A percentile compares a stretch with the other conserved stretches of the same genome.
phyloP scores from a whole-genome alignment of 2,797 vertebrate genomes.

The Betta splendens region DNA sequence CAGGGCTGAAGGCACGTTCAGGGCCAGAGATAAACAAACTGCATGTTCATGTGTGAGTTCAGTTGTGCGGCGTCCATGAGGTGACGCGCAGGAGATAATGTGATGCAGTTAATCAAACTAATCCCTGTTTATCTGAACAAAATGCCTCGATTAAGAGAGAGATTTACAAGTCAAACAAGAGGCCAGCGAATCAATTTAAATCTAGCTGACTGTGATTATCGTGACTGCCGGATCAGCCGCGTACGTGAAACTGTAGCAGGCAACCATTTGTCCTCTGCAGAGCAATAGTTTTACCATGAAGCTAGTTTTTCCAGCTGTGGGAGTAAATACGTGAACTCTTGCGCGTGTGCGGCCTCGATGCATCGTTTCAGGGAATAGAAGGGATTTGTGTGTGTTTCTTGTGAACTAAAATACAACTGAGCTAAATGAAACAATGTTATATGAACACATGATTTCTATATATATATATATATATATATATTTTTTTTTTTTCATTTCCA shows the following conservation, averaged over 20 bases:
- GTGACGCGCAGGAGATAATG: constrained; percentile 46
- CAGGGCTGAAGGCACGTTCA: not conserved
- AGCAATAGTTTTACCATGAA: constrained; percentile 9
- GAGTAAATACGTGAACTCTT: not conserved
- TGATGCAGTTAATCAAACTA: constrained; percentile 63
- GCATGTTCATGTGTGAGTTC: too few relatives aligned
- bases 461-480: too few relatives aligned
- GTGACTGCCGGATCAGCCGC: constrained; percentile 24
- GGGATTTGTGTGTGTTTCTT: not conserved
- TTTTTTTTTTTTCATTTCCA: too few relatives aligned
- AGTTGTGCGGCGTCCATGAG: constrained; percentile 22
- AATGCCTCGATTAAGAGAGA: constrained; percentile 69
- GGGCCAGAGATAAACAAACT: too few relatives aligned
- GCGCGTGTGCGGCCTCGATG: not conserved
- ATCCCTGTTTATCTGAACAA: constrained; percentile 76
- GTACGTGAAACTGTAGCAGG: not conserved
- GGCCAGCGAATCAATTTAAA: constrained; percentile 69
- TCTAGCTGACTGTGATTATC: constrained; percentile 48
- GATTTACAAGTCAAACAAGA: constrained; percentile 76
- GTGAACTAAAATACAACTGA: not conserved
- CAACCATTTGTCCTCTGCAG: constrained; percentile 17
- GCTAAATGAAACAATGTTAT: not conserved
- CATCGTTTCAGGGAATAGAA: not conserved
- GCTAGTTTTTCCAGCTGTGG: constrained; percentile 3
- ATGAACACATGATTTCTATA: too few relatives aligned